phyloP scores from a whole-genome alignment of 2,888 invertebrate genomes.

The Tetragonula carbonaria region DNA sequence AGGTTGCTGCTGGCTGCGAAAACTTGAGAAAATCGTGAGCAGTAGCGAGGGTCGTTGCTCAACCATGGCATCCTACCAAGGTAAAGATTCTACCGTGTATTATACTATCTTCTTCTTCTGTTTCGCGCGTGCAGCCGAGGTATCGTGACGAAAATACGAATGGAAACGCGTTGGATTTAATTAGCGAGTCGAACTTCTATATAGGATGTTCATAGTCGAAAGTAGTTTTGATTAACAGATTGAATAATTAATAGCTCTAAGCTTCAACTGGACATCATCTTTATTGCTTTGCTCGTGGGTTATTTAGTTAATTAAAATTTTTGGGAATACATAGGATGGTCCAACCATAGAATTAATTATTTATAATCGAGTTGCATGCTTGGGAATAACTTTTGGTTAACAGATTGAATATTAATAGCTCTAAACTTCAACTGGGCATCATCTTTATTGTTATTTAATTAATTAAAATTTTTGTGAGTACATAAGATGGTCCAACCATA shows the following conservation, averaged over 20 bases:
- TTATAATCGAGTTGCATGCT: neutral
- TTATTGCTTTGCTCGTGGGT: no score
- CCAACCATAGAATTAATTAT: neutral
- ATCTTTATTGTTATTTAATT: no score
- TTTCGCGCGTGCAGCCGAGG: neutral
- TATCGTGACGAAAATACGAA: neutral
- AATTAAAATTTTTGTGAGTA: neutral
- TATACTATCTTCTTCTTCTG: neutral
- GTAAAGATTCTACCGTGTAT: conserved; percentile 43
- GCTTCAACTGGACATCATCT: no score
- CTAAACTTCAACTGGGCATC: no score
- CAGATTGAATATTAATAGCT: no score
- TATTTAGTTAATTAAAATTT: neutral
- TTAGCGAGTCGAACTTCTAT: neutral
- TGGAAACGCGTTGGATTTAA: neutral
- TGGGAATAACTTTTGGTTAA: no score
- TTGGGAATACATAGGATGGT: neutral
- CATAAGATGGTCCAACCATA: neutral
- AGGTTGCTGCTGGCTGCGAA: neutral
- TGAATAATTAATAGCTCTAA: no score
- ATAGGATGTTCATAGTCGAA: neutral
- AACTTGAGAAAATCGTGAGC: conserved; percentile 29
- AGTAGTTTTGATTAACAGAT: no score
- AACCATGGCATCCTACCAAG: conserved; percentile 59
- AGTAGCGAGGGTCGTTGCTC: conserved; percentile 45